Evolutionary conservation across 1,140 invertebrate genomes (phyloP), one percentile per base, ranked within the genome.

Genomic region (Notospermus geniculatus): DNA sequence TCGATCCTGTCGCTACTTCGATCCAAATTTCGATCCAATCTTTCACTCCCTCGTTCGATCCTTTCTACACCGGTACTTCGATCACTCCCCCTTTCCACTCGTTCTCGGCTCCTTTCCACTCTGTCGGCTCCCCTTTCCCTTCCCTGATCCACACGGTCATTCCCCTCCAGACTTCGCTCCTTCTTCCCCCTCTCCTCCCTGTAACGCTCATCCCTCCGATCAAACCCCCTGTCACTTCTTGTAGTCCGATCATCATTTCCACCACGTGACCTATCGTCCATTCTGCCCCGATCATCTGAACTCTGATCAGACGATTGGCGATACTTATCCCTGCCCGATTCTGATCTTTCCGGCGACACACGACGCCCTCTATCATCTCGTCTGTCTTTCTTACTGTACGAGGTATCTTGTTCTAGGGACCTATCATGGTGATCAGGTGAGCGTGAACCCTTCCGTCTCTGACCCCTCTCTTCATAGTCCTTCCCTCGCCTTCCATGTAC

Each of bases 101-200:
- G 55, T 11, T 58, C 55, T 15, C 32, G 5, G 11, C 50, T 41
- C 15, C 62, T 22, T 1, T 63, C 62, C 11, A 32, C 5, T 2
- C 56, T 25, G 7, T 46, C 57, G 1, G 54, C 62, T 2, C 50
- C 22, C 19, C 62, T 30, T 4, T 57, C 54, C 11, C 30, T 11
- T 1, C 60, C 22, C 25, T 57, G 54, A 50, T 61, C 23, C 69
- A 67, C 29, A 76, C 79, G 17, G 59, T 54, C 5, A 79, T 79
- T 1, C 78, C 74, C 2, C 66, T 39, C 57, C 77, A 76, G 39
- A 79, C 80, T 32, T 75, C 71, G 62, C 76, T 74, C 32, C 32
- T 36, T 36, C 32, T 36, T 36, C 15, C 32, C 32, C 4, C 32
- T 4, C 32, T 36, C 32, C 4, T 36, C 32, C 32, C 32, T 4